Evolutionary conservation across 2,797 vertebrate genomes (phyloP).

Genomic region (Sternotherus odoratus): DNA sequence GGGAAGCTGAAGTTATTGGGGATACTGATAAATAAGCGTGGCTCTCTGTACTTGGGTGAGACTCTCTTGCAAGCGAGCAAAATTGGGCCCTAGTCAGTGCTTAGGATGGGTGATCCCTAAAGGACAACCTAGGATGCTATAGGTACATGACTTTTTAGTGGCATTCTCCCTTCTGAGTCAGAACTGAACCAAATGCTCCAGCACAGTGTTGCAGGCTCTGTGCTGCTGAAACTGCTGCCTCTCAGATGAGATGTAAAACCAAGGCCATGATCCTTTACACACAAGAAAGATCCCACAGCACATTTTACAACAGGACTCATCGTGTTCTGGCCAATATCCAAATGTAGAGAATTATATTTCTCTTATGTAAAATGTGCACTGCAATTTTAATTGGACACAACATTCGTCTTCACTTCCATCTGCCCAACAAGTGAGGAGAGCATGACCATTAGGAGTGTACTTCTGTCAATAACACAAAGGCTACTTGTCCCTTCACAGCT

Average conservation of each 20-base stretch:
- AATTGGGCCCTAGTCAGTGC: background rate
- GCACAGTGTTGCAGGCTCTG: background rate
- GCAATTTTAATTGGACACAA: background rate
- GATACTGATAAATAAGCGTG: background rate
- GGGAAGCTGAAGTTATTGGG: background rate
- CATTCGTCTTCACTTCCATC: background rate
- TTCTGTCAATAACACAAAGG: background rate
- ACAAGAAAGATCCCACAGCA: background rate
- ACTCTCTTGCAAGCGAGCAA: background rate
- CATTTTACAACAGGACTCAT: background rate
- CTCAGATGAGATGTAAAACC: constrained; percentile 17
- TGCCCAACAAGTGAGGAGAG: background rate
- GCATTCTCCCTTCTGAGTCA: background rate
- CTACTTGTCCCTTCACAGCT: constrained; percentile 77
- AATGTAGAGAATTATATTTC: background rate
- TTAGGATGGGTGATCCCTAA: background rate
- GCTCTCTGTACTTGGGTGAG: background rate
- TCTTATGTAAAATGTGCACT: background rate
- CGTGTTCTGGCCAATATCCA: background rate
- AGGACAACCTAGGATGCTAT: background rate
- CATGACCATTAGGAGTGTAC: background rate
- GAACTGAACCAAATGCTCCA: background rate
- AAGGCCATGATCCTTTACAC: background rate
- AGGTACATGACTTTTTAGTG: background rate
- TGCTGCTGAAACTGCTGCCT: background rate